Conservation (phyloP, 1,140 invertebrate species). For the Aporrectodea caliginosa region DNA sequence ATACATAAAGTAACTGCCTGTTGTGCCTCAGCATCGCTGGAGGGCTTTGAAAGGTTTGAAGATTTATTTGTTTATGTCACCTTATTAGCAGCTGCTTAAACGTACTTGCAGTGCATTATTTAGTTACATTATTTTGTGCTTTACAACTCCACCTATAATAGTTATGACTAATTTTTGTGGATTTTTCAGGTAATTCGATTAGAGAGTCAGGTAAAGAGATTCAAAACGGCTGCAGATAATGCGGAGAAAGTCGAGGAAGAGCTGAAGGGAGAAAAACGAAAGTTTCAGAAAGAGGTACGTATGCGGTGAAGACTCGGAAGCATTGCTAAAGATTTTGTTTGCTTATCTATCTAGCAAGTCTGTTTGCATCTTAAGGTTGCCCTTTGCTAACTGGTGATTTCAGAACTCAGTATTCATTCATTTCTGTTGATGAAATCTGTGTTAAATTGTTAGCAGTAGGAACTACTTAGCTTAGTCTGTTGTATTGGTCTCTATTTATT, state of each 20-base stretch:
- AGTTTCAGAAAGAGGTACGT: constrained; percentile 94
- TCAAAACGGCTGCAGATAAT: constrained; percentile 87
- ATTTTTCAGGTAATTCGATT: constrained; percentile 70
- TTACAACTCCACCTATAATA: constrained; percentile 7
- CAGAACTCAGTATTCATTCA: too few relatives aligned
- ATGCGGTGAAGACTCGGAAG: too few relatives aligned
- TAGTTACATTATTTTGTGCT: not conserved
- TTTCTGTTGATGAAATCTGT: too few relatives aligned
- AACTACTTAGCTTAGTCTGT: too few relatives aligned
- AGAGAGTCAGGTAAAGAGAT: constrained; percentile 91
- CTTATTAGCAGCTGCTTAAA: not conserved
- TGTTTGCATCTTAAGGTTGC: too few relatives aligned
- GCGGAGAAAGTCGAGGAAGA: constrained; percentile 92
- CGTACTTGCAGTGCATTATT: not conserved
- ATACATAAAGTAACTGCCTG: not conserved
- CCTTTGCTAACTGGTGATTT: too few relatives aligned
- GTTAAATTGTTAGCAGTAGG: too few relatives aligned
- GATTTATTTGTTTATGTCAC: not conserved
- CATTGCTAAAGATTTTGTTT: too few relatives aligned
- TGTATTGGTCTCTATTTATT: too few relatives aligned
- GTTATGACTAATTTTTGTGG: constrained; percentile 29
- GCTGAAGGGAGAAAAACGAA: constrained; percentile 88
- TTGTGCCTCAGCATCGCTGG: not conserved
- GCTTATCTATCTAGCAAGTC: too few relatives aligned
- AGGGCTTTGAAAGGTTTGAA: not conserved